Conservation (phyloP, 2,888 invertebrate genomes). For the Epicampocera succincta region DNA sequence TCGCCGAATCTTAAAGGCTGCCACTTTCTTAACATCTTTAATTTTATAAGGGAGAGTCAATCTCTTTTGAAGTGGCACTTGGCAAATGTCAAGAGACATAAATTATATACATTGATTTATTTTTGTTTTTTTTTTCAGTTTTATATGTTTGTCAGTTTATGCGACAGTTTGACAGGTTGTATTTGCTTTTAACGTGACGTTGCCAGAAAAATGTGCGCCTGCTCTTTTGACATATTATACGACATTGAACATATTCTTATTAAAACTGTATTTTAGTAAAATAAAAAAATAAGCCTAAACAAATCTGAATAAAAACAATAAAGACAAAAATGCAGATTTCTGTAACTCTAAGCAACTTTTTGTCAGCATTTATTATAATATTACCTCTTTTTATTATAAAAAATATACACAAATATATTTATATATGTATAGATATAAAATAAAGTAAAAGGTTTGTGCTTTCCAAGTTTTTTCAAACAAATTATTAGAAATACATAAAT, state of each 20-base stretch:
- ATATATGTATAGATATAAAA: too few species aligned
- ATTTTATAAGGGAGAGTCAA: slow-evolving; percentile 9
- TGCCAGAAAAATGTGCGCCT: slow-evolving; percentile 34
- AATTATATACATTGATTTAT: slow-evolving; percentile 47
- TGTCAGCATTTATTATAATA: too few species aligned
- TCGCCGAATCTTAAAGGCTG: not conserved
- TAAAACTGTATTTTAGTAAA: not conserved
- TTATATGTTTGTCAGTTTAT: slow-evolving; percentile 39
- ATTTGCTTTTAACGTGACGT: slow-evolving; percentile 1
- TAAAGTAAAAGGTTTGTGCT: too few species aligned
- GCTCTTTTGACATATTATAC: slow-evolving; percentile 31
- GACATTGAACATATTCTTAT: slow-evolving; percentile 27
- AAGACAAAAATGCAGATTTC: too few species aligned
- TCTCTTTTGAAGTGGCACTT: slow-evolving; percentile 43
- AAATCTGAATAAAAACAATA: not conserved
- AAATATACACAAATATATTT: too few species aligned
- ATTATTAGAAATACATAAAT: too few species aligned
- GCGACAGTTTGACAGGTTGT: slow-evolving; percentile 51
- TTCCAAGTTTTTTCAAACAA: too few species aligned
- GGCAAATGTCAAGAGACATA: slow-evolving; percentile 60
- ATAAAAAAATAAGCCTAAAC: not conserved
- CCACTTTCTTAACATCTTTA: not conserved
- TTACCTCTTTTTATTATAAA: too few species aligned
- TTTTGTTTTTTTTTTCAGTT: slow-evolving; percentile 4
- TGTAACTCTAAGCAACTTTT: too few species aligned